These are phyloP conservation scores for Montifringilla adamsi DNA, from an alignment of 2,113 vertebrate species.

Conservation along the genomic window DNA sequence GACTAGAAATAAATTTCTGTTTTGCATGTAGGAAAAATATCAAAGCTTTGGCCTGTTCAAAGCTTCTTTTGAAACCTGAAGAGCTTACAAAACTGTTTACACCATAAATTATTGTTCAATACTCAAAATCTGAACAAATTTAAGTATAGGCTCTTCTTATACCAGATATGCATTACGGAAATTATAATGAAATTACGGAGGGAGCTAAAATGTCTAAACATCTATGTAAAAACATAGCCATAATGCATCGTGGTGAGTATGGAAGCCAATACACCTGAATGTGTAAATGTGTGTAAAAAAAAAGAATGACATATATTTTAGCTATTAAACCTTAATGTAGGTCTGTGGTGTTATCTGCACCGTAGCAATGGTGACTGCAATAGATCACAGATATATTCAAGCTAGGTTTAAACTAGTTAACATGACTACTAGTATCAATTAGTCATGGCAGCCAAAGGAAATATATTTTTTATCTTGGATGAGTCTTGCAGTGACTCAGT, in stretches of 20 bases:
- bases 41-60: background rate
- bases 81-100: background rate
- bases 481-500: background rate
- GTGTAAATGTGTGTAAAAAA: background rate
- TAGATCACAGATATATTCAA: background rate
- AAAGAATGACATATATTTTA: background rate
- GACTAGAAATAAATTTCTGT: background rate
- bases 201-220: background rate
- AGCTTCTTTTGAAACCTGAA: background rate
- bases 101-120: background rate
- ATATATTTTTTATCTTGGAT: background rate
- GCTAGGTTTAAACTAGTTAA: background rate
- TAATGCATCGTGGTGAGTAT: background rate
- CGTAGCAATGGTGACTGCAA: background rate
- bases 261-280: background rate
- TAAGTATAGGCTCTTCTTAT: background rate
- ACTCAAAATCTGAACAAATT: background rate
- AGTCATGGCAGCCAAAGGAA: background rate
- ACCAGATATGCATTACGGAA: background rate
- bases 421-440: background rate
- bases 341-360: background rate
- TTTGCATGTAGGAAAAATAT: background rate
- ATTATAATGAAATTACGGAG: background rate
- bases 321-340: background rate
- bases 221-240: background rate